Evolutionary conservation across 1,140 invertebrate species (phyloP).

Genomic region (Oreohelix idahoensis): DNA sequence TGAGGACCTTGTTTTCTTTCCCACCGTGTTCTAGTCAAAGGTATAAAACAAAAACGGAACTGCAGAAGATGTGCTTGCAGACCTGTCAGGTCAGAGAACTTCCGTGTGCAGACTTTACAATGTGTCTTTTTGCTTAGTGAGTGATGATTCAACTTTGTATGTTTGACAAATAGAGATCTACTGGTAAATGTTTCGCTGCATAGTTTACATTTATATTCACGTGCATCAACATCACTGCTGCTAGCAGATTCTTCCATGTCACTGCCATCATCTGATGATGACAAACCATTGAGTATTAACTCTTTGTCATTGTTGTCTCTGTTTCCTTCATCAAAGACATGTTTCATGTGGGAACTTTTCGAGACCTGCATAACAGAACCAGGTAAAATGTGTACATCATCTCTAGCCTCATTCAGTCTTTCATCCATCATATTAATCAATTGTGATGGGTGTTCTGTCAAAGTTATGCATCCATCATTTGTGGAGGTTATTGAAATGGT

Average conservation of each 20-base stretch:
- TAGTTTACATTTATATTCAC: constrained; percentile 24
- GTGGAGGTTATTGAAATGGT: neutral
- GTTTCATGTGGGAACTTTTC: neutral
- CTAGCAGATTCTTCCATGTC: neutral
- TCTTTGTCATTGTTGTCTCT: no score
- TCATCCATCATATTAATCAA: neutral
- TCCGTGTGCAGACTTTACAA: constrained; percentile 19
- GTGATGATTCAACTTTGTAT: neutral
- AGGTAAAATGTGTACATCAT: no score
- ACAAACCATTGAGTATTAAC: neutral
- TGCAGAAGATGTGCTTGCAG: constrained; percentile 22
- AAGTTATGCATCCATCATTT: neutral
- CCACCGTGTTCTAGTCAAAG: neutral
- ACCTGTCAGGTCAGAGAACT: neutral
- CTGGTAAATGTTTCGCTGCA: neutral
- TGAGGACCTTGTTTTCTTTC: constrained; percentile 7
- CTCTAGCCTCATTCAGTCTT: no score
- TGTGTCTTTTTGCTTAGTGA: neutral
- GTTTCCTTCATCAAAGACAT: neutral
- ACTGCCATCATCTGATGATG: neutral
- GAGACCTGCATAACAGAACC: no score
- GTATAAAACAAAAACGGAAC: constrained; percentile 19
- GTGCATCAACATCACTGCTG: neutral
- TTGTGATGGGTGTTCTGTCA: neutral
- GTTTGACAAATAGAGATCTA: neutral